Evolutionary conservation across 2,888 invertebrate species (phyloP).

Genomic region (Petrophora chlorosata): DNA sequence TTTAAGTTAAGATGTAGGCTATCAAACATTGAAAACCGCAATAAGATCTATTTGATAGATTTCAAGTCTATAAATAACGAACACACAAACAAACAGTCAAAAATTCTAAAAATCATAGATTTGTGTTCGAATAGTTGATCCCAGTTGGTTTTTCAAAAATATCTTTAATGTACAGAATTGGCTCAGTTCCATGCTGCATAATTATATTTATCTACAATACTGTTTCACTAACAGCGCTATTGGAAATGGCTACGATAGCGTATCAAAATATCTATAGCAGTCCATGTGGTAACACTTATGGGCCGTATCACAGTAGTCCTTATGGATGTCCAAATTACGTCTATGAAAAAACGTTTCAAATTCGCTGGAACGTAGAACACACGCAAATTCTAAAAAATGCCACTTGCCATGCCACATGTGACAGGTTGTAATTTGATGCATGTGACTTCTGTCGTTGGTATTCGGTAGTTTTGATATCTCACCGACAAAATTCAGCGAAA

Average conservation of each 20-base stretch:
- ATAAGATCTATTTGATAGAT: too few relatives aligned
- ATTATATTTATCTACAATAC: slow-evolving; percentile 41
- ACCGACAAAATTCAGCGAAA: slow-evolving; percentile 67
- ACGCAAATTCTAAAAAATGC: slow-evolving; percentile 55
- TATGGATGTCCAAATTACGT: slow-evolving; percentile 44
- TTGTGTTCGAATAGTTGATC: too few relatives aligned
- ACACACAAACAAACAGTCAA: too few relatives aligned
- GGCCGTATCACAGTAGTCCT: slow-evolving; percentile 51
- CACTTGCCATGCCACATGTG: slow-evolving; percentile 66
- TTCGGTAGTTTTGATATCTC: slow-evolving; percentile 53
- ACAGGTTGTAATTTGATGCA: slow-evolving; percentile 60
- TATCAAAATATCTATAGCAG: background rate
- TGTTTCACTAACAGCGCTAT: slow-evolving; percentile 10
- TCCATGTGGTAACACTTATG: slow-evolving; percentile 30
- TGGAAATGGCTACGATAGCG: slow-evolving; percentile 21
- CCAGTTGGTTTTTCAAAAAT: too few relatives aligned
- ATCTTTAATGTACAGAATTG: too few relatives aligned
- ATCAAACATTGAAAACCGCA: too few relatives aligned
- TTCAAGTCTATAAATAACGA: too few relatives aligned
- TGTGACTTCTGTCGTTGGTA: slow-evolving; percentile 57
- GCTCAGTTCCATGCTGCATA: too few relatives aligned
- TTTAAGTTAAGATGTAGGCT: too few relatives aligned
- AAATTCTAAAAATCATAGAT: too few relatives aligned
- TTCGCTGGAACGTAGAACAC: slow-evolving; percentile 50
- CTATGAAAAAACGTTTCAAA: slow-evolving; percentile 27